Base-by-base conservation (phyloP, 2,797 vertebrate genomes). In the Atherinosoma microstoma region DNA sequence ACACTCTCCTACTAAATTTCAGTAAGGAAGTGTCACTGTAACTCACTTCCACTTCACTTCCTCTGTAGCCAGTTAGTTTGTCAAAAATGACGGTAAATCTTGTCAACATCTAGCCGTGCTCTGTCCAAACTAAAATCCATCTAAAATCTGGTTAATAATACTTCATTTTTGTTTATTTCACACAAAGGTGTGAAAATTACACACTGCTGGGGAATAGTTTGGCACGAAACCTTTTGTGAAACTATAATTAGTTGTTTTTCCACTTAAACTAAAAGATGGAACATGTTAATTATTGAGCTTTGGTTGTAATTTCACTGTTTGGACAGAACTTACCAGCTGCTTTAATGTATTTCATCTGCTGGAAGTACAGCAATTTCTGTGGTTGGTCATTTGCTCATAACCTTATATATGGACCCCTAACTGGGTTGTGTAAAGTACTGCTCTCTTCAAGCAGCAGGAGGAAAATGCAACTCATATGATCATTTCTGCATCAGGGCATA, bases 1-100 rank as follows among this genome's bases (percentile, higher is more conserved):
- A 70, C 30, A 24, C 38, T 54, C 35, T 58, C 1, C 36, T 51
- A 13, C 36, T 51, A 53, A 12, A 69, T 74, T 75, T 63, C 57
- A 11, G 30, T 29, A 64, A 67, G 24, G 56, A 20, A 0, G 4
- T 27, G 15, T 67, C 38, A 13, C 11, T n/a, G 22, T 63, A 10
- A 29, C 18, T 67, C 54, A 20, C 29, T 45, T 40, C 38, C 24
- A 16, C 38, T 30, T 32, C 12, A 79, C 58, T 18, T 22, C 20
- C 9, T 36, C 35, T 60, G 58, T 11, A 45, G 58, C 30, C 3
- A 10, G 38, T 75, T 60, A 54, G 29, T 38, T 63, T 62, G 58
- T 53, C 35, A 57, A 45, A 16, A 11, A 35, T 30, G 57, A 34
- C 12, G 15, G 42, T 16, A 38, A n/a, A 58, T 27, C 1, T 18